A percentile compares a stretch with the other conserved stretches of the same genome.
Evolutionary conservation across 1,140 invertebrate genomes (phyloP).

Genomic region (Drepana arcuata): DNA sequence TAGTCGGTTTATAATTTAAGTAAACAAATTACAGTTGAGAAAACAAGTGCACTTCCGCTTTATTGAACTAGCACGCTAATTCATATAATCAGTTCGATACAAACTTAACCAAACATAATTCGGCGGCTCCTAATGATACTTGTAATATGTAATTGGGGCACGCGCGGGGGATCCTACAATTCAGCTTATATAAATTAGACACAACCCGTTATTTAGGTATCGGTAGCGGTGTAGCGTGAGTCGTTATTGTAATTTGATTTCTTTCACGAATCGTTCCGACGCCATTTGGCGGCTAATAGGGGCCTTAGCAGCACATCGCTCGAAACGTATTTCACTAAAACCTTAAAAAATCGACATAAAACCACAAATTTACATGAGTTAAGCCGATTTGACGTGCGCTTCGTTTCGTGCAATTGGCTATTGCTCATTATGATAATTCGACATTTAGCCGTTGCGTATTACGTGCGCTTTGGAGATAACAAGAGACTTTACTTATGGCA

Average conservation of each 20-base stretch:
- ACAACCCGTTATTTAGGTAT: constrained; percentile 59
- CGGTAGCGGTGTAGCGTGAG: constrained; percentile 56
- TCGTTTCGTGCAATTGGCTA: constrained; percentile 60
- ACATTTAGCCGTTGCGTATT: neutral
- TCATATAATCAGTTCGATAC: constrained; percentile 29
- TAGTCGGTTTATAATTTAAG: too few relatives aligned
- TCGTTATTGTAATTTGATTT: constrained; percentile 66
- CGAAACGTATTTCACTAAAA: too few relatives aligned
- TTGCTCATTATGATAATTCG: constrained; percentile 52
- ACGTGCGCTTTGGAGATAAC: constrained; percentile 16
- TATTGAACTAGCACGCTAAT: constrained; percentile 19
- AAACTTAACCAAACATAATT: constrained; percentile 36
- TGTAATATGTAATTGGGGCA: constrained; percentile 30
- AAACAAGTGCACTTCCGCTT: constrained; percentile 16
- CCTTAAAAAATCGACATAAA: constrained; percentile 39
- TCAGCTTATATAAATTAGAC: constrained; percentile 62
- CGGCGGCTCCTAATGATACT: constrained; percentile 25
- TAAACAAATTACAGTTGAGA: too few relatives aligned
- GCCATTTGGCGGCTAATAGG: constrained; percentile 63
- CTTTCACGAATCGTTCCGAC: constrained; percentile 46
- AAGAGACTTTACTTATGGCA: constrained; percentile 17
- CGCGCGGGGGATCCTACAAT: constrained; percentile 49
- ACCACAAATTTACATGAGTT: constrained; percentile 37
- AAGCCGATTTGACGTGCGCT: constrained; percentile 47
- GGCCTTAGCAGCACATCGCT: constrained; percentile 37